Evolutionary conservation across 2,888 invertebrate genomes (phyloP).

Genomic region (Conistra vaccinii): DNA sequence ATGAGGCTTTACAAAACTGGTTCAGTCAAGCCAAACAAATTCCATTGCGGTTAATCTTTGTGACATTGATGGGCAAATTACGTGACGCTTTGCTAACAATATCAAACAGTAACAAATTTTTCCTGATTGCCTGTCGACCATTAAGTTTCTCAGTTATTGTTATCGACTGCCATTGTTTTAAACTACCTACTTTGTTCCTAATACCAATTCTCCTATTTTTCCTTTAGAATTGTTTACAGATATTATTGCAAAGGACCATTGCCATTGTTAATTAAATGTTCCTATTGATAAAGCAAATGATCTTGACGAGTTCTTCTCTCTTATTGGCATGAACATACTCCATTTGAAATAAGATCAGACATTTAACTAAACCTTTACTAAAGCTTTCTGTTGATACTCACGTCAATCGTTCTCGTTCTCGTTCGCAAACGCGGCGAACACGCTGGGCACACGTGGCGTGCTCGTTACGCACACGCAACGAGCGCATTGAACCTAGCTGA

Average conservation of each 20-base stretch:
- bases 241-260: neutral
- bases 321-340: neutral
- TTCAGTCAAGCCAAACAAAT: constrained; percentile 9
- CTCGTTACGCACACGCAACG: too few relatives aligned
- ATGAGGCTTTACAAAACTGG: neutral
- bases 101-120: constrained; percentile 10
- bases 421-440: too few relatives aligned
- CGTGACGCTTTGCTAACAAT: constrained; percentile 16
- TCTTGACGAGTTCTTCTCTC: neutral
- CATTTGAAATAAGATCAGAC: too few relatives aligned
- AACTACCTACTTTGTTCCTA: neutral
- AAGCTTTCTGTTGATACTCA: too few relatives aligned
- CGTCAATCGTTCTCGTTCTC: too few relatives aligned
- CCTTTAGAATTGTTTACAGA: neutral
- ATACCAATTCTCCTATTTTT: neutral
- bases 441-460: too few relatives aligned
- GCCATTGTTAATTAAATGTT: constrained; percentile 4
- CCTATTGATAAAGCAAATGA: neutral
- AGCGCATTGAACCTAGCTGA: too few relatives aligned
- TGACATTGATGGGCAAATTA: constrained; percentile 35
- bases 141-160: neutral
- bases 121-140: neutral
- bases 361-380: too few relatives aligned
- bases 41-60: neutral
- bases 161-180: constrained; percentile 25